Evolutionary conservation across 92 coral and sea anemone species (phyloP).

Genomic region (Palythoa caribaeorum): DNA sequence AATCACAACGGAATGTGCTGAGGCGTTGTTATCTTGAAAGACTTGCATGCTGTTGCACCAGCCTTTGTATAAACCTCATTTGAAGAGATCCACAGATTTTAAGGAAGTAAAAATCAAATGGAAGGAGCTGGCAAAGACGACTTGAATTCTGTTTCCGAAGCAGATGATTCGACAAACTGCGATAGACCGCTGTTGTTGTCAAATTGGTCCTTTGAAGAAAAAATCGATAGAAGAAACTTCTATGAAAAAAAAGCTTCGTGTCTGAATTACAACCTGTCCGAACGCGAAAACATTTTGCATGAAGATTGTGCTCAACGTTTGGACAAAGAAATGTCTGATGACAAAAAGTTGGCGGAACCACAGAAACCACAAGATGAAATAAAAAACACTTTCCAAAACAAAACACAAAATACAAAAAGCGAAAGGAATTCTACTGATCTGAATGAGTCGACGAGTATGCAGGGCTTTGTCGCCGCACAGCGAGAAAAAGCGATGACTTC

Average conservation of each 20-base stretch:
- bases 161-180: not conserved
- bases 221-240: conserved; percentile 35
- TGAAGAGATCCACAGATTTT: not conserved
- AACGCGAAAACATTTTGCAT: not conserved
- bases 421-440: not conserved
- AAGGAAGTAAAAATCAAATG: not conserved
- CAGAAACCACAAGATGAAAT: conserved; percentile 39
- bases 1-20: not conserved
- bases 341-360: conserved; percentile 3
- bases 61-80: no score
- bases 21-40: not conserved
- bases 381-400: conserved; percentile 22
- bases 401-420: conserved; percentile 15
- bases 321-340: not conserved
- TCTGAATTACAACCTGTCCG: conserved; percentile 1
- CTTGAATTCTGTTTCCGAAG: not conserved
- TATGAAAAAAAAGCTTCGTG: conserved; percentile 44
- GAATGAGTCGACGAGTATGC: not conserved
- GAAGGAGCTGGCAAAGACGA: not conserved
- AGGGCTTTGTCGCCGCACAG: conserved; percentile 27
- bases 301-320: not conserved
- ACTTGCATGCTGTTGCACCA: not conserved
- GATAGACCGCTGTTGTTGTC: conserved; percentile 41
- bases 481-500: conserved; percentile 36
- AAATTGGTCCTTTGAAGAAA: conserved; percentile 39